These are phyloP conservation scores for Tetramorium parvispinum DNA, from an alignment of 1,140 invertebrate genomes.

Conservation along the genomic window DNA sequence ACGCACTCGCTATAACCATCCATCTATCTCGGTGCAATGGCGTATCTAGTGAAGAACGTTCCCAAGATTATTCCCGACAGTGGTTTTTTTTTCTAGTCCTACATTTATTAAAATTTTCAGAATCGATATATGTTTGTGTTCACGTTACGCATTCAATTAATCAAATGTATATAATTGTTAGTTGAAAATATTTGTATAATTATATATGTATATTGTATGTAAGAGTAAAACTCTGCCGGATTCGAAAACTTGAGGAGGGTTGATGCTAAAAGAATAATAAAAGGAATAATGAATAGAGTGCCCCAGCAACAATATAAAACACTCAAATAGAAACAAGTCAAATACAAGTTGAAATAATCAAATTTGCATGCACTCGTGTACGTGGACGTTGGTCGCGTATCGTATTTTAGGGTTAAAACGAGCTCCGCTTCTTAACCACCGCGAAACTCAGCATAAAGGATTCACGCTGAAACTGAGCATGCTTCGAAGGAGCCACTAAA, in stretches of 20 bases:
- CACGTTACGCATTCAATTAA: neutral
- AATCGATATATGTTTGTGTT: neutral
- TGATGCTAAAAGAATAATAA: slow-evolving; percentile 3
- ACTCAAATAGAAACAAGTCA: slow-evolving; percentile 16
- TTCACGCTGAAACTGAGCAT: slow-evolving; percentile 53
- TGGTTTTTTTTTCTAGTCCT: neutral
- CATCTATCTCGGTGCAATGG: slow-evolving; percentile 83
- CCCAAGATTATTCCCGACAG: slow-evolving; percentile 25
- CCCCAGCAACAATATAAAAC: neutral
- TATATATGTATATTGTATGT: neutral
- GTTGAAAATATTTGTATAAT: neutral
- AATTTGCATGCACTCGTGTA: slow-evolving; percentile 52
- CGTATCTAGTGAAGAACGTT: slow-evolving; percentile 75
- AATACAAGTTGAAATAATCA: slow-evolving; percentile 34
- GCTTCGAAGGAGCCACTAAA: slow-evolving; percentile 45
- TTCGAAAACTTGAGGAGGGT: neutral
- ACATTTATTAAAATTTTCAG: neutral
- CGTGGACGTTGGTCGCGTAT: slow-evolving; percentile 7
- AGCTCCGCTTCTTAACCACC: slow-evolving; percentile 44
- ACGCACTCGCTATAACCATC: slow-evolving; percentile 82
- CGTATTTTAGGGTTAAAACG: slow-evolving; percentile 45
- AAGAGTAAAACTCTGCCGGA: neutral
- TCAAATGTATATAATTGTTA: neutral
- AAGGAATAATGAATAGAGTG: neutral
- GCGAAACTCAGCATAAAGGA: slow-evolving; percentile 40